Evolutionary conservation across 1,140 invertebrate species (phyloP).

Genomic region (Heliconius himera): DNA sequence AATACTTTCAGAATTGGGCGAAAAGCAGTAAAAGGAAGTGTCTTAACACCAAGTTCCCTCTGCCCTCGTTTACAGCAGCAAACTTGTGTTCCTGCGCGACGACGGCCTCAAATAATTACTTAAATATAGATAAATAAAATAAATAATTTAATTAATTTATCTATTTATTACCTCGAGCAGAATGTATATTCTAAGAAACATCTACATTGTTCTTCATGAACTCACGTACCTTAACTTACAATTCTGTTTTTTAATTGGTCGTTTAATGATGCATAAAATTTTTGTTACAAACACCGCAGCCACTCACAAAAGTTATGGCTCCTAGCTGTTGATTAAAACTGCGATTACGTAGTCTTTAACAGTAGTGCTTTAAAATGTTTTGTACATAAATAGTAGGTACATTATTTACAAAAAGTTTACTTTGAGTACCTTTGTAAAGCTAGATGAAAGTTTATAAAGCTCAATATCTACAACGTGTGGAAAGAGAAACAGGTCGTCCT

Average conservation of each 20-base stretch:
- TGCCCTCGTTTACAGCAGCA: too few species aligned
- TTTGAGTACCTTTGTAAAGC: neutral
- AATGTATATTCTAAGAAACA: neutral
- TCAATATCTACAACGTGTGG: too few species aligned
- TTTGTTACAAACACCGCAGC: neutral
- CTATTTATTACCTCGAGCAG: too few species aligned
- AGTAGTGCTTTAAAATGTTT: neutral
- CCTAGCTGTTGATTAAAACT: constrained; percentile 2
- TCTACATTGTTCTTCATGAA: constrained; percentile 4
- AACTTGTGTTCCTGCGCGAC: too few species aligned
- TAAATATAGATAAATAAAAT: too few species aligned
- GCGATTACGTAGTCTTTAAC: constrained; percentile 8
- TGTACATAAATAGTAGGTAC: neutral
- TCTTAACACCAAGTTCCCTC: too few species aligned
- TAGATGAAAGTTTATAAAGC: neutral
- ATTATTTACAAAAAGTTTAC: neutral
- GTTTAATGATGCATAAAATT: constrained; percentile 9
- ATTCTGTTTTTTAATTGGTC: constrained; percentile 8
- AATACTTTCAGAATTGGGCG: too few species aligned
- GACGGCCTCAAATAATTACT: too few species aligned
- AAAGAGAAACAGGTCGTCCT: too few species aligned
- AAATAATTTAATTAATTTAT: too few species aligned
- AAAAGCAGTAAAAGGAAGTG: too few species aligned
- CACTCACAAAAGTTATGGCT: neutral
- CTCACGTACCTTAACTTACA: neutral